Percentiles rank a stretch among this genome's conserved stretches.
These are phyloP conservation scores for Tupaia chinensis DNA, from an alignment of 2,113 vertebrate species.

Conservation along the genomic window DNA sequence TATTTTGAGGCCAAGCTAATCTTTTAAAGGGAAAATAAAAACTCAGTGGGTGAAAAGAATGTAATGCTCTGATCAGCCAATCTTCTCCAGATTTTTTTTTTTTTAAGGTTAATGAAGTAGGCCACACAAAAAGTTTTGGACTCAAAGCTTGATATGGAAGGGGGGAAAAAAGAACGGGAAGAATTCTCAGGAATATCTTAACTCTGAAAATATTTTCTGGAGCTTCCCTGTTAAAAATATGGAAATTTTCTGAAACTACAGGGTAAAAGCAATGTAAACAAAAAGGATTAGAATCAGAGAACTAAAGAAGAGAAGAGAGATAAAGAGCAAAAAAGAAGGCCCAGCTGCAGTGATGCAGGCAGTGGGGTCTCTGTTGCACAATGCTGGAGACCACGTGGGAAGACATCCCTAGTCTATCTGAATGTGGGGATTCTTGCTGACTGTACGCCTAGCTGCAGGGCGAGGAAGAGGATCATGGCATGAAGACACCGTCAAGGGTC, in stretches of 20 bases:
- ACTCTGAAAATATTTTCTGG: constrained; percentile 1
- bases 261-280: constrained; percentile 32
- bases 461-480: too few relatives aligned
- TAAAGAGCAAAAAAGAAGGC: neutral
- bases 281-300: constrained; percentile 52
- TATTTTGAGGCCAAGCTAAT: neutral
- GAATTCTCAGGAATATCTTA: neutral
- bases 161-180: neutral
- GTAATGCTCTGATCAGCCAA: constrained; percentile 9
- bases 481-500: too few relatives aligned
- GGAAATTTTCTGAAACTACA: constrained; percentile 5
- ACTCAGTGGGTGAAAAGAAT: neutral
- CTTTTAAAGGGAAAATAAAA: constrained; percentile 31
- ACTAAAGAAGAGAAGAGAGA: constrained; percentile 24
- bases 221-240: neutral
- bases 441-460: too few relatives aligned
- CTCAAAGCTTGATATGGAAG: neutral
- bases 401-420: too few relatives aligned
- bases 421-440: too few relatives aligned
- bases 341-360: too few relatives aligned
- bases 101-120: neutral
- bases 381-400: too few relatives aligned
- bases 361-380: too few relatives aligned
- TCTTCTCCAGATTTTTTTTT: neutral
- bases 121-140: neutral